A percentile compares a stretch with the other conserved stretches of the same genome.
Evolutionary conservation across 2,113 vertebrate genomes (phyloP).

Genomic region (Noctilio leporinus): DNA sequence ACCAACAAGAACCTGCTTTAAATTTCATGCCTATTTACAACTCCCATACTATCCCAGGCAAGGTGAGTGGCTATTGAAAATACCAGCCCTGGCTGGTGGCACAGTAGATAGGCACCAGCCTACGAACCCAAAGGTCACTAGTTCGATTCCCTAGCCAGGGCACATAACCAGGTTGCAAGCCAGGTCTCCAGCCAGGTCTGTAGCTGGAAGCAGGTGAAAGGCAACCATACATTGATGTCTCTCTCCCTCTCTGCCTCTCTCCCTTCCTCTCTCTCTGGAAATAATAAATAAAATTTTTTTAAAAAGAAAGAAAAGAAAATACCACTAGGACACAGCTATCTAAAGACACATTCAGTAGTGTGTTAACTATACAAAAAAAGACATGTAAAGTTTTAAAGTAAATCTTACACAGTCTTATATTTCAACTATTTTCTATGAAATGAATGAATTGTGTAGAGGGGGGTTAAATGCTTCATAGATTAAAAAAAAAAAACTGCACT

Average conservation of each 20-base stretch:
- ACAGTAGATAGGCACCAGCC: too few species aligned
- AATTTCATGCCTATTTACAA: constrained; percentile 58
- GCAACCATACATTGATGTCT: too few species aligned
- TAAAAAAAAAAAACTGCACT: not conserved
- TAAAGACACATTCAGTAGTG: constrained; percentile 80
- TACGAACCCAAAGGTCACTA: too few species aligned
- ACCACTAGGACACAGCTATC: constrained; percentile 87
- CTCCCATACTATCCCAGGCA: constrained; percentile 88
- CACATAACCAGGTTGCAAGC: too few species aligned
- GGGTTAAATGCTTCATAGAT: not conserved
- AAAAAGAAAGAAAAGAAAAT: too few species aligned
- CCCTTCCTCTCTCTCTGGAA: too few species aligned
- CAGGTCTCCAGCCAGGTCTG: too few species aligned
- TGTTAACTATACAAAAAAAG: constrained; percentile 96
- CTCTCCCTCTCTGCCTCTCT: too few species aligned
- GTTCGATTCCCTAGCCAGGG: too few species aligned
- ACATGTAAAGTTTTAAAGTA: constrained; percentile 93
- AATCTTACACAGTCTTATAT: constrained; percentile 92
- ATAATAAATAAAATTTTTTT: too few species aligned
- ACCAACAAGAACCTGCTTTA: not conserved
- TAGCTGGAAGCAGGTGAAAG: too few species aligned
- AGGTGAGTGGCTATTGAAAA: constrained; percentile 90
- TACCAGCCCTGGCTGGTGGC: too few species aligned
- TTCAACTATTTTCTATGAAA: constrained; percentile 62
- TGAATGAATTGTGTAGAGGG: not conserved